Evolutionary conservation across 2,113 vertebrate genomes (phyloP), one percentile per base, ranked within the genome.

Genomic region (Tautogolabrus adspersus): DNA sequence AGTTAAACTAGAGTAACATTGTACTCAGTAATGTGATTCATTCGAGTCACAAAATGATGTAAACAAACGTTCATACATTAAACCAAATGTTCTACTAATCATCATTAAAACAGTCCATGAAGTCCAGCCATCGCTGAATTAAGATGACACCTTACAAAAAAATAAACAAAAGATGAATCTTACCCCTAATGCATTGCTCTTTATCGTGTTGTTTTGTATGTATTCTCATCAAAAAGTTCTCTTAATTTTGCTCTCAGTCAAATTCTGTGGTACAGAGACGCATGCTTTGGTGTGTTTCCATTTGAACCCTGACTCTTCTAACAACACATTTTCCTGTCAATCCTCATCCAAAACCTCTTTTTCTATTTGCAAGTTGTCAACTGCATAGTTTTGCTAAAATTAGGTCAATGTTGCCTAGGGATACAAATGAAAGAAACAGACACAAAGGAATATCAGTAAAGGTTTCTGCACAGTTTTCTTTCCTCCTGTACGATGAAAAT

Each of bases 361-460:
- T 56, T 64, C 8, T 15, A 4, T 34, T 60, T 77, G 15, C 56
- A 57, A 62, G 52, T 75, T 46, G 56, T 66, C 55, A 71, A 13
- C 19, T 1, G n/a, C 1, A 10, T 37, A 13, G n/a, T 70, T 78
- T 60, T 38, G 38, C n/a, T 47, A 15, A 66, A 58, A 72, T 75
- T 51, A 80, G 37, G 21, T 67, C 54, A 38, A 42, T 23, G 70
- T 65, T 71, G 78, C 56, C 64, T 6, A 2, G 2, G 16, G 46
- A 61, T 60, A 54, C 62, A 84, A 66, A 76, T 38, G 68, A 64
- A 51, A 72, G 37, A 79, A 80, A 78, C 66, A 66, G 65, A 75
- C 49, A 19, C 26, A 72, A 65, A 57, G 65, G 66, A 21, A 49
- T 19, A 58, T 78, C 82, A 70, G 62, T 72, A 40, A 49, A 69